Evolutionary conservation across 2,888 invertebrate genomes (phyloP), one percentile per base, ranked within the genome.

Genomic region (Pomacea canaliculata): DNA sequence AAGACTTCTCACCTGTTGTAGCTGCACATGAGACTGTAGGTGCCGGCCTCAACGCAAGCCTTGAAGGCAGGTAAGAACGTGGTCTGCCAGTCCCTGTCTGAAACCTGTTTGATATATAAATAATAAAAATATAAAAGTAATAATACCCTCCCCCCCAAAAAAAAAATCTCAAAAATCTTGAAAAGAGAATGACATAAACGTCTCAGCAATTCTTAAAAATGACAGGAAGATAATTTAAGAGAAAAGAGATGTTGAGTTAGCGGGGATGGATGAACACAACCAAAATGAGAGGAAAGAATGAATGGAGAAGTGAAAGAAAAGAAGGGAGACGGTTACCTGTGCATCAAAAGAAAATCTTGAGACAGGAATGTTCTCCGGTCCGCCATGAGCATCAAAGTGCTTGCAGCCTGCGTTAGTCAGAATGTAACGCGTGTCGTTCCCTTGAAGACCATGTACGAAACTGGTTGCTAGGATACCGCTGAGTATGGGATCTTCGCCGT

Each of bases 401-500:
- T 90, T 90, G 75, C 90, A 90, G 19, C 89, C 89, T 10, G 88
- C 89, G 72, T 83, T 89, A 16, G 88, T 85, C 73, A 83, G 76
- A 37, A 90, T 77, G 79, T 89, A 90, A 49, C 87, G 82, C 7
- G 81, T 78, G 75, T 89, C 80, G 69, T 83, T 71, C 10, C 89
- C 90, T 78, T 89, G 89, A n/a, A 90, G 80, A 67, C 90, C 89
- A 18, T 76, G 76, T 0, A 90, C 89, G 83, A 85, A 90, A 23
- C 79, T 75, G 37, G 71, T 62, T 9, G 87, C 87, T 74, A 86
- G 80, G 10, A 79, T 76, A 37, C 89, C 88, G 51, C 83, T 84
- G 63, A 90, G 80, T 74, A 81, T 87, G 0, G 90, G 89, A 74
- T 89, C 89, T 74, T 90, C 90, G 12, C 89, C 89, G 77, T 89